A percentile compares a stretch with the other conserved stretches of the same genome.
Evolutionary conservation across 2,797 vertebrate genomes (phyloP).

Genomic region (Poecile montanus): DNA sequence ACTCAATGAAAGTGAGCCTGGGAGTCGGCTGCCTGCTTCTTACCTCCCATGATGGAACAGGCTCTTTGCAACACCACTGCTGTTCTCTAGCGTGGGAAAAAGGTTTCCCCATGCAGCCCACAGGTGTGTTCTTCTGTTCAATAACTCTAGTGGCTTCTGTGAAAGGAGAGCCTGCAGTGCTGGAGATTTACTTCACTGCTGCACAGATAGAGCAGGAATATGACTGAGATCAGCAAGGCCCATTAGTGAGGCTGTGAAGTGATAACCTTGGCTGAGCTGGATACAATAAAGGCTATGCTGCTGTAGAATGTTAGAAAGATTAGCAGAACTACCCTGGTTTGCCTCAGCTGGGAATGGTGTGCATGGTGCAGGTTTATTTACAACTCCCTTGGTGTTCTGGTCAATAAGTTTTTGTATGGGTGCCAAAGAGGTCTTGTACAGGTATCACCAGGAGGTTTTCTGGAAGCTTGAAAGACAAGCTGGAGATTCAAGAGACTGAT

Average conservation of each 20-base stretch:
- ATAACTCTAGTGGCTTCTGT: background rate
- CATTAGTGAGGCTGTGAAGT: background rate
- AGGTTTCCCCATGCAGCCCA: background rate
- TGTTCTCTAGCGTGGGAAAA: background rate
- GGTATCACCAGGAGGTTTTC: background rate
- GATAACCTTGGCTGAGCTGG: background rate
- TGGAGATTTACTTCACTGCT: background rate
- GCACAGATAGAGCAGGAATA: background rate
- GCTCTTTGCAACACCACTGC: background rate
- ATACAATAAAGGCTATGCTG: background rate
- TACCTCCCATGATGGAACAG: background rate
- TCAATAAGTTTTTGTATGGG: background rate
- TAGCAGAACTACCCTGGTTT: background rate
- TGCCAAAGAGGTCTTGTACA: background rate
- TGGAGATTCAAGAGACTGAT: background rate
- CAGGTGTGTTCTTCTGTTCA: background rate
- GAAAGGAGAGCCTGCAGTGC: background rate
- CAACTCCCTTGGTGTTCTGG: background rate
- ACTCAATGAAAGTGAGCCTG: background rate
- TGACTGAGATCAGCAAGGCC: background rate
- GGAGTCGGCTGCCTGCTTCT: background rate
- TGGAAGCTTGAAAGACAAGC: background rate
- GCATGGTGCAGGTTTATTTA: background rate
- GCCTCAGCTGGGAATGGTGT: background rate
- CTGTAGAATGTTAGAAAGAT: background rate